Conservation (phyloP, 1,140 invertebrate genomes). For the Pantala flavescens region DNA sequence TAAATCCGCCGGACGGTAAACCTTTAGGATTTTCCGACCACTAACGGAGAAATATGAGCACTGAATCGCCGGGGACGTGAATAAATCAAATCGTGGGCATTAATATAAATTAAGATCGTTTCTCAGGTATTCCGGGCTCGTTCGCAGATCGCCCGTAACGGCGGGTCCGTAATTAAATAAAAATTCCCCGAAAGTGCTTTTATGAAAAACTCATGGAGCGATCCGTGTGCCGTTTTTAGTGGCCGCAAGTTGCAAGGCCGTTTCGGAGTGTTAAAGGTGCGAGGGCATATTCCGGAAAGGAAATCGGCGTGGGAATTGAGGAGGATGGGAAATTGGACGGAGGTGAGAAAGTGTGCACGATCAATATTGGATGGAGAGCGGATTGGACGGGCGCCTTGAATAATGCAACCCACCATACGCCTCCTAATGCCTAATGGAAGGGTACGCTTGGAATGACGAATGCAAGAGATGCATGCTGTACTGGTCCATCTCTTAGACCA, state of each 20-base stretch:
- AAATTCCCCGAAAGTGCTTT: background rate
- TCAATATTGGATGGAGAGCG: conserved; percentile 8
- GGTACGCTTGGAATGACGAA: background rate
- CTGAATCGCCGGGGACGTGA: background rate
- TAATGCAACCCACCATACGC: background rate
- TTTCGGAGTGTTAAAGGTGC: background rate
- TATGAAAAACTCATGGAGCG: background rate
- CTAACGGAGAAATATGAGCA: background rate
- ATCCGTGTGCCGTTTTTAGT: background rate
- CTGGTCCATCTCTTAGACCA: no score
- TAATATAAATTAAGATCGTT: conserved; percentile 8
- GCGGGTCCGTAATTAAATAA: background rate
- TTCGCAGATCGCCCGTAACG: background rate
- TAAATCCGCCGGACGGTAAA: background rate
- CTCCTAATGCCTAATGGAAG: background rate
- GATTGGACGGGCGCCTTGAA: background rate
- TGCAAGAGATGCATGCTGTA: background rate
- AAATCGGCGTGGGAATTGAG: conserved; percentile 8
- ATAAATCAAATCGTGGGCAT: background rate
- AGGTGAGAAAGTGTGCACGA: background rate
- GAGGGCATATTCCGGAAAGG: background rate
- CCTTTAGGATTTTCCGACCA: background rate
- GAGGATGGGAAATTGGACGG: background rate
- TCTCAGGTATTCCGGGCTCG: background rate
- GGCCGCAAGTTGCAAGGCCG: background rate